Evolutionary conservation across 2,888 invertebrate genomes (phyloP).

Genomic region (Phymatocera aterrima): DNA sequence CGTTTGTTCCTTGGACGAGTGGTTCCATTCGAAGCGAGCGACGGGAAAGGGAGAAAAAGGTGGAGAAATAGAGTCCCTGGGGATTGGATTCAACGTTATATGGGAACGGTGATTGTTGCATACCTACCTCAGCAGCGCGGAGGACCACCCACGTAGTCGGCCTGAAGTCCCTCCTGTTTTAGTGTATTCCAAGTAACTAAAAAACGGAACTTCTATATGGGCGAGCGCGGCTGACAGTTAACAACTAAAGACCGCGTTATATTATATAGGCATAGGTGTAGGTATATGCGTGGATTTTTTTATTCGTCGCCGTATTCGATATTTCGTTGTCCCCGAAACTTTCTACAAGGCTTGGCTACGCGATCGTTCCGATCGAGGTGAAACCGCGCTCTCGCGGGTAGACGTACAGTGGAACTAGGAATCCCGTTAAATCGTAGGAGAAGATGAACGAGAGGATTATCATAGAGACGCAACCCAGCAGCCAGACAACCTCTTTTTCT

Average conservation of each 20-base stretch:
- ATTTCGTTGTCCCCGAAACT: conserved; percentile 19
- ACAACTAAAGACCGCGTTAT: no score
- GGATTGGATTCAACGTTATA: neutral
- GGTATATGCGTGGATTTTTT: conserved; percentile 2
- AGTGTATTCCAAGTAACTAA: neutral
- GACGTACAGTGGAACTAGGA: conserved; percentile 18
- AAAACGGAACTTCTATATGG: conserved; percentile 32
- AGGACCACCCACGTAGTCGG: conserved; percentile 38
- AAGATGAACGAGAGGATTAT: conserved; percentile 30
- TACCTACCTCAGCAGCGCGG: neutral
- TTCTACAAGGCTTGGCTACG: neutral
- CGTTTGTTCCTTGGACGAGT: neutral
- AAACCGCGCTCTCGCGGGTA: neutral
- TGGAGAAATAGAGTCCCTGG: no score
- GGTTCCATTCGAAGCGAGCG: neutral
- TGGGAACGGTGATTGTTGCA: conserved; percentile 10
- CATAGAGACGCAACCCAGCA: neutral
- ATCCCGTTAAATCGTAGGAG: conserved; percentile 42
- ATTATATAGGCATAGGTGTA: neutral
- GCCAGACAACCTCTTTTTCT: no score
- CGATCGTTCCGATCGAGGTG: conserved; percentile 14
- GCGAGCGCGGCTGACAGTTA: neutral
- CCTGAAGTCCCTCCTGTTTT: neutral
- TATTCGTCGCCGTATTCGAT: neutral
- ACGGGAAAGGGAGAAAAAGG: neutral